Evolutionary conservation across 2,888 invertebrate species (phyloP).

Genomic region (Xestobium rufovillosum): DNA sequence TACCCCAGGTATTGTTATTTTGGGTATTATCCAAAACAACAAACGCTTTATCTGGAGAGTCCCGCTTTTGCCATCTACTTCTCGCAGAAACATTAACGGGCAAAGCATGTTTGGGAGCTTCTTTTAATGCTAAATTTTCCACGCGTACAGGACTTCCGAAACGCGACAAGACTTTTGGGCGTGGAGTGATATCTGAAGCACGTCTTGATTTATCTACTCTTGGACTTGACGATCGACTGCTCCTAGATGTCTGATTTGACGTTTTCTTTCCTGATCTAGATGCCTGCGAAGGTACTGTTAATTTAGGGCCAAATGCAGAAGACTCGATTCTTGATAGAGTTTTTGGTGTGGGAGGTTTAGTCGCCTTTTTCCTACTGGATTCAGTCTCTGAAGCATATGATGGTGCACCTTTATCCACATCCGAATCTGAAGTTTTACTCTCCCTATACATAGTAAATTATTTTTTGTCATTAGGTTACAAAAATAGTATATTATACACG

Average conservation of each 20-base stretch:
- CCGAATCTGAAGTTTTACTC: no score
- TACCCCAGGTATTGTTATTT: constrained; percentile 19
- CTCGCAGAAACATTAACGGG: constrained; percentile 15
- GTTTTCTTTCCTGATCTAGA: background rate
- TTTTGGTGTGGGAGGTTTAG: constrained; percentile 1
- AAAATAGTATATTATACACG: no score
- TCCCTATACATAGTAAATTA: no score
- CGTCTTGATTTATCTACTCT: background rate
- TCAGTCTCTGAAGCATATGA: no score
- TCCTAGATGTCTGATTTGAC: constrained; percentile 4
- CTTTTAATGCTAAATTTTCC: constrained; percentile 26
- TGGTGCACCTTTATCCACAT: no score
- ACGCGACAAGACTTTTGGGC: constrained; percentile 24
- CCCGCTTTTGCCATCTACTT: constrained; percentile 19
- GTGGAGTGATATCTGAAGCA: background rate
- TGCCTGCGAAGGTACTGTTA: constrained; percentile 10
- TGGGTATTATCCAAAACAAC: constrained; percentile 29
- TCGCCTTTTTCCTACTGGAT: background rate
- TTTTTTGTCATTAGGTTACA: no score
- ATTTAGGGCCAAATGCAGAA: constrained; percentile 18
- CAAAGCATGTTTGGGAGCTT: constrained; percentile 19
- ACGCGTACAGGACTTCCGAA: constrained; percentile 35
- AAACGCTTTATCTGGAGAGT: constrained; percentile 27
- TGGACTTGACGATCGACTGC: constrained; percentile 4
- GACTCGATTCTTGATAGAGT: constrained; percentile 18